These are phyloP conservation scores for Turritopsis rubra DNA, from an alignment of 30 jellyfish, hydroid and myxozoan genomes.

Conservation along the genomic window DNA sequence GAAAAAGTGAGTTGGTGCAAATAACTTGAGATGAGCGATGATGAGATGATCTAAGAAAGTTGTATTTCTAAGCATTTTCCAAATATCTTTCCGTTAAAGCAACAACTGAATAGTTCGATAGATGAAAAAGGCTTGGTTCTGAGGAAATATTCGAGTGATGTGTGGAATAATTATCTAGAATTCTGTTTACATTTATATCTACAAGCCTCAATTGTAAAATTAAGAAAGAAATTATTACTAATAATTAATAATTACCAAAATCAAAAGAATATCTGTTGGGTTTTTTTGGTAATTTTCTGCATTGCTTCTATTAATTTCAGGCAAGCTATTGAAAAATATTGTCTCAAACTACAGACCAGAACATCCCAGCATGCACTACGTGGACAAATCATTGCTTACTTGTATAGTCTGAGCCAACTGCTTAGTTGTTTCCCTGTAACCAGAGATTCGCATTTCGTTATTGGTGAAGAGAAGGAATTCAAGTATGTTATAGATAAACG, in stretches of 20 bases:
- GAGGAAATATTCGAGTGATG: no score
- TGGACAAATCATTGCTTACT: slow-evolving; percentile 47
- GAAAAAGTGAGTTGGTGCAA: slow-evolving; percentile 31
- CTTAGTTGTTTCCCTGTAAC: slow-evolving; percentile 50
- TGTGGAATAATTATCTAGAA: background rate
- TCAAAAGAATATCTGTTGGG: no score
- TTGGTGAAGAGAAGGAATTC: slow-evolving; percentile 35
- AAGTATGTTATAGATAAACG: slow-evolving; percentile 21
- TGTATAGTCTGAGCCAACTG: slow-evolving; percentile 33
- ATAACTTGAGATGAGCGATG: background rate
- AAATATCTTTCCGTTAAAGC: no score
- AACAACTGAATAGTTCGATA: no score
- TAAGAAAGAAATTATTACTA: no score
- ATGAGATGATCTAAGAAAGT: no score
- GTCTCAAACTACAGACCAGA: slow-evolving; percentile 28
- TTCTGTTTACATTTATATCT: background rate
- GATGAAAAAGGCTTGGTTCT: no score
- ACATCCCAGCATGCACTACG: slow-evolving; percentile 36
- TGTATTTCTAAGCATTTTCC: no score
- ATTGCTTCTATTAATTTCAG: no score
- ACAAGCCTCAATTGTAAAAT: no score
- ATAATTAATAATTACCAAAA: no score
- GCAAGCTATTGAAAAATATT: slow-evolving; percentile 14
- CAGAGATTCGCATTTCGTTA: slow-evolving; percentile 61
- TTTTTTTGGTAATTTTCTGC: no score